Evolutionary conservation across 2,797 vertebrate genomes (phyloP).

Genomic region (Oceanodroma leucorhoa): DNA sequence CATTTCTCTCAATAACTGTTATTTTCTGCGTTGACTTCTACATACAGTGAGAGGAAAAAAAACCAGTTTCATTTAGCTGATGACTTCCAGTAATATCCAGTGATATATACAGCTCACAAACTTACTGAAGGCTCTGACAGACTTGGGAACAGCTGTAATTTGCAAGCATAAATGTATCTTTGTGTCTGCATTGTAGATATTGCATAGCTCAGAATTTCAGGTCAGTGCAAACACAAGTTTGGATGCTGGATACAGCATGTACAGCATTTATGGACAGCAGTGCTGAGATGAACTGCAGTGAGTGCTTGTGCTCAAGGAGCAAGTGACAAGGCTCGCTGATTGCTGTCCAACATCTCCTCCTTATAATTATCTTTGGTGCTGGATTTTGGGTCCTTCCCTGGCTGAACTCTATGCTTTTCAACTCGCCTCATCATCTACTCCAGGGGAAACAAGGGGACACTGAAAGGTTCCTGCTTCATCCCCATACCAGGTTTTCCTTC

Average conservation of each 20-base stretch:
- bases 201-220: not conserved
- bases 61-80: not conserved
- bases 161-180: not conserved
- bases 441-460: not conserved
- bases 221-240: not conserved
- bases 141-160: not conserved
- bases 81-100: not conserved
- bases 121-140: not conserved
- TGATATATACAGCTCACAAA: not conserved
- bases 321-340: not conserved
- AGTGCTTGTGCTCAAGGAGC: not conserved
- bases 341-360: not conserved
- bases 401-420: not conserved
- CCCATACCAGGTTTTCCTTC: not conserved
- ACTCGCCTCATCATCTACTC: not conserved
- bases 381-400: not conserved
- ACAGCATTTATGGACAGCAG: not conserved
- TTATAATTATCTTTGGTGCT: not conserved
- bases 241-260: not conserved
- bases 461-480: not conserved
- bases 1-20: not conserved
- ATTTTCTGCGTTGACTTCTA: not conserved
- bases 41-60: not conserved
- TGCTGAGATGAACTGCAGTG: not conserved
- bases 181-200: not conserved